Conservation (phyloP, 2,888 invertebrate genomes). For the Macaria liturata region DNA sequence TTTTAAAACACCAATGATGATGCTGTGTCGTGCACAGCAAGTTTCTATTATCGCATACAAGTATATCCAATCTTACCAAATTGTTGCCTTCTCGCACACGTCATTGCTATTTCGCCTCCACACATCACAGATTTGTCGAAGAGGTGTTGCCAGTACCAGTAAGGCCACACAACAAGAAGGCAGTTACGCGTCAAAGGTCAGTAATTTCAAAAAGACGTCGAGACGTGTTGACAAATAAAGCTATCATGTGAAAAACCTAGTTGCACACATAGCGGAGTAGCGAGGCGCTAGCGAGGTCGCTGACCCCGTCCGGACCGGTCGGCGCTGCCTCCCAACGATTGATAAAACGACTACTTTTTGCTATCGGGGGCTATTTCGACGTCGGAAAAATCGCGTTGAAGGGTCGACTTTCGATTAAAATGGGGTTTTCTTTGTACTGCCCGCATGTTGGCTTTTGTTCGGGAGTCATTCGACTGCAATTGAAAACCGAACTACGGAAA, state of each 20-base stretch:
- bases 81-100: too few species aligned
- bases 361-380: slow-evolving; percentile 36
- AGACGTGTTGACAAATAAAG: slow-evolving; percentile 49
- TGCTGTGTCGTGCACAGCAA: too few species aligned
- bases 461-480: neutral
- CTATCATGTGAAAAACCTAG: slow-evolving; percentile 60
- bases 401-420: slow-evolving; percentile 9
- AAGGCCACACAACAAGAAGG: slow-evolving; percentile 21
- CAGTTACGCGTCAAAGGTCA: slow-evolving; percentile 26
- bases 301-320: slow-evolving; percentile 71
- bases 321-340: slow-evolving; percentile 47
- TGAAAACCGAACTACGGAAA: neutral
- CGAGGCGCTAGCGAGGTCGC: slow-evolving; percentile 60
- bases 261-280: slow-evolving; percentile 57
- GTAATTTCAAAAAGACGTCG: slow-evolving; percentile 32
- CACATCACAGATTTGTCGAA: slow-evolving; percentile 12
- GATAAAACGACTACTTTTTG: slow-evolving; percentile 51
- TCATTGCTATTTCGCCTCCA: neutral
- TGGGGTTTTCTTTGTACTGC: neutral
- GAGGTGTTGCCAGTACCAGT: slow-evolving; percentile 14
- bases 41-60: too few species aligned
- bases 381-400: slow-evolving; percentile 17
- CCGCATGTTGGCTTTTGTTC: neutral
- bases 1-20: too few species aligned
- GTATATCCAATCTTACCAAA: too few species aligned